phyloP scores from a whole-genome alignment of 2,113 vertebrate species.

The Colinus virginianus region DNA sequence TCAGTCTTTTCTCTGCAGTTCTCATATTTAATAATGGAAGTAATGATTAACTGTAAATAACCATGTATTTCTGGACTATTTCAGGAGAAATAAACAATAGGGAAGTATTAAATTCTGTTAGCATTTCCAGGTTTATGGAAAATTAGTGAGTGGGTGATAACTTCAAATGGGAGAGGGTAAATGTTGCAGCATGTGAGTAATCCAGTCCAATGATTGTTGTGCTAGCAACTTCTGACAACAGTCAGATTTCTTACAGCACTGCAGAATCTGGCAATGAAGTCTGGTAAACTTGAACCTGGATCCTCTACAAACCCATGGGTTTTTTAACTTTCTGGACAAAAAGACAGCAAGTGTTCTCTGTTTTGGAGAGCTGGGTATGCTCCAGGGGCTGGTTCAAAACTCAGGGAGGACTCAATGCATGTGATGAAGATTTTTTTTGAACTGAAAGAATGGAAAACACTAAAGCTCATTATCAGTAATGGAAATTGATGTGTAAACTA shows the following conservation, averaged over 20 bases:
- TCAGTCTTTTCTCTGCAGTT: constrained; percentile 35
- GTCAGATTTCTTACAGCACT: fast-evolving
- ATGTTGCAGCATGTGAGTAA: background rate
- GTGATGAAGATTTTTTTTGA: fast-evolving
- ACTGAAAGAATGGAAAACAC: background rate
- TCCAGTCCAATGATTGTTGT: background rate
- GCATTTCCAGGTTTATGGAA: background rate
- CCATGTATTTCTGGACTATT: background rate
- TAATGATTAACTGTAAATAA: constrained; percentile 40
- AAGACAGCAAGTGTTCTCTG: background rate
- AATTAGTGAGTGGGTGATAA: background rate
- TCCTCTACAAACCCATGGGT: background rate
- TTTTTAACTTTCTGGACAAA: background rate
- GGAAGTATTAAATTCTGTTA: background rate
- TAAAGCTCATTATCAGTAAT: background rate
- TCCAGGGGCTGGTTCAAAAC: background rate
- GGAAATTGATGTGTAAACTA: background rate
- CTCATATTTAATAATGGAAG: constrained; percentile 18
- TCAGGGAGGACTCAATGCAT: background rate
- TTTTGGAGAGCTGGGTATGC: background rate
- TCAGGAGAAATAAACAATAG: constrained; percentile 1
- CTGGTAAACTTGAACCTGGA: background rate
- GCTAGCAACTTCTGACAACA: too few species aligned
- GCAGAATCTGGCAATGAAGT: background rate
- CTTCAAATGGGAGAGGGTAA: background rate